A percentile compares a stretch with the other conserved stretches of the same genome.
Conservation (phyloP, 2,797 vertebrate species). For the Coregonus ussuriensis region DNA sequence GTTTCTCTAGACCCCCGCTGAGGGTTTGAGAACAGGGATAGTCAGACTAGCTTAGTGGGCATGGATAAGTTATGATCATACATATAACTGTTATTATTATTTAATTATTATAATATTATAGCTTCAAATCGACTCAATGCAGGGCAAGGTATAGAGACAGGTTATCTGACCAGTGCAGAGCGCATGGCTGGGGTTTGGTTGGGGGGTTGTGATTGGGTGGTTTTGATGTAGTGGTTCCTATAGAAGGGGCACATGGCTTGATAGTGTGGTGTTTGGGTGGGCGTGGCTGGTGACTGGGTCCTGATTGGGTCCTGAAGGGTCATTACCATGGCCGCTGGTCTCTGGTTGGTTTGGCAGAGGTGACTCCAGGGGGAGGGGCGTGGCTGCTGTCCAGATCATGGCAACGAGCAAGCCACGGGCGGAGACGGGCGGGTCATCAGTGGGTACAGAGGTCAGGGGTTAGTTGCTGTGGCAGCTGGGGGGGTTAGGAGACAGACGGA, state of each 20-base stretch:
- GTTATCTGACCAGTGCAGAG: not conserved
- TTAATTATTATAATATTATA: conserved; percentile 62
- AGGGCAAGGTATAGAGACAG: conserved; percentile 30
- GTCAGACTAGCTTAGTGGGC: conserved; percentile 36
- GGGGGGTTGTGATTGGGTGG: conserved; percentile 59
- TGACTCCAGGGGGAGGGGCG: conserved; percentile 82
- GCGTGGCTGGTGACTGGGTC: conserved; percentile 60
- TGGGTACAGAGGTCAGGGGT: conserved; percentile 99
- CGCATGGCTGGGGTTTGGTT: conserved; percentile 43
- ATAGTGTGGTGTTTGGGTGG: conserved; percentile 66
- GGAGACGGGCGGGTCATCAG: conserved; percentile 99
- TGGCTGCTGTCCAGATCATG: conserved; percentile 95
- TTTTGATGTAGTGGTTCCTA: conserved; percentile 30
- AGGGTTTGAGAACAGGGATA: not conserved
- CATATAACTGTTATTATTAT: conserved; percentile 43
- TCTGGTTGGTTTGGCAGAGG: conserved; percentile 69
- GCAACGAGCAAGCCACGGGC: conserved; percentile 88
- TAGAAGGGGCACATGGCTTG: conserved; percentile 84
- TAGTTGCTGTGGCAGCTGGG: conserved; percentile 99
- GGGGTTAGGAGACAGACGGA: conserved; percentile 85
- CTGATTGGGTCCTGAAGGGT: conserved; percentile 59
- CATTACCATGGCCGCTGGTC: conserved; percentile 83
- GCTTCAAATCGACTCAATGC: conserved; percentile 42
- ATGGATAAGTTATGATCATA: conserved; percentile 30
- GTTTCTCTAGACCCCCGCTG: not conserved